Evolutionary conservation across 23 tunicate species (phyloP).

Genomic region (Halocynthia aurantium): DNA sequence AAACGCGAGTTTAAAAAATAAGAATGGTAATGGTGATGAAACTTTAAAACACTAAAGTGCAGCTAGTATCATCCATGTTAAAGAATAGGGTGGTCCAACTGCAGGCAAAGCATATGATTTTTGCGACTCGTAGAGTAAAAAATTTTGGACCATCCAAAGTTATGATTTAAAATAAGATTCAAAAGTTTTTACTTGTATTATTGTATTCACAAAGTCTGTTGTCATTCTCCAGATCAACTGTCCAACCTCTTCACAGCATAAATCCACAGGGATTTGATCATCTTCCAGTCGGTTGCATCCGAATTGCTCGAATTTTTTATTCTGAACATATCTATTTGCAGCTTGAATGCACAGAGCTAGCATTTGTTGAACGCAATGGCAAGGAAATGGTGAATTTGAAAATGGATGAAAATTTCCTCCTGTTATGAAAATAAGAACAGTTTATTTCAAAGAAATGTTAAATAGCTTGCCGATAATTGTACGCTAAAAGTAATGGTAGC

Average conservation of each 20-base stretch:
- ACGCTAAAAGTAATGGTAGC: background rate
- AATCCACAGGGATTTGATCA: too few species aligned
- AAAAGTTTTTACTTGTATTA: background rate
- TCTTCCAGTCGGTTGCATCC: background rate
- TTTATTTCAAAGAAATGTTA: too few species aligned
- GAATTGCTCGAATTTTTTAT: background rate
- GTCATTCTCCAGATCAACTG: conserved; percentile 4
- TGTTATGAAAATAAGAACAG: too few species aligned
- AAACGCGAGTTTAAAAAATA: too few species aligned
- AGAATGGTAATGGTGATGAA: too few species aligned
- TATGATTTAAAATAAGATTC: background rate
- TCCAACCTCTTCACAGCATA: background rate
- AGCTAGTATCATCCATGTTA: too few species aligned
- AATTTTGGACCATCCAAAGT: background rate
- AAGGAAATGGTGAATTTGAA: conserved; percentile 10
- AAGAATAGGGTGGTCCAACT: too few species aligned
- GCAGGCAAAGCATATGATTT: too few species aligned
- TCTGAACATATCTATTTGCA: background rate
- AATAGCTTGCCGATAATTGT: background rate
- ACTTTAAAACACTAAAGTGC: too few species aligned
- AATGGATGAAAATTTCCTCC: too few species aligned
- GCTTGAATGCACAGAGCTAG: conserved; percentile 5
- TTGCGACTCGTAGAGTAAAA: too few species aligned
- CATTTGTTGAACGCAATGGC: conserved; percentile 8
- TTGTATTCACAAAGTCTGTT: background rate